A percentile compares a stretch with the other conserved stretches of the same genome.
Conservation (phyloP, 1,140 invertebrate species). For the Leptinotarsa texana region DNA sequence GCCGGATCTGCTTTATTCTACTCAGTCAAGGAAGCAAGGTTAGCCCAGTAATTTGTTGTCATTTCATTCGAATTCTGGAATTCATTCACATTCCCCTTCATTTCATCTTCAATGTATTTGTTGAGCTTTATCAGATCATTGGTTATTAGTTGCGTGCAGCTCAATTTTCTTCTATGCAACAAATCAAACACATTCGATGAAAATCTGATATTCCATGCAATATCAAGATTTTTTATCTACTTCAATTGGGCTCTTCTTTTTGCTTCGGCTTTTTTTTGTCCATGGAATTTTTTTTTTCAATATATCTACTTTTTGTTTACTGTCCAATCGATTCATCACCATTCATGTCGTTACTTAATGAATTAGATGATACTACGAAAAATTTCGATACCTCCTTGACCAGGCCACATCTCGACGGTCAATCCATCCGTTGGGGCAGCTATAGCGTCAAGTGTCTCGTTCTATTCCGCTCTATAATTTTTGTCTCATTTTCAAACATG, state of each 20-base stretch:
- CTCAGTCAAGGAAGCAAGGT: conserved; percentile 10
- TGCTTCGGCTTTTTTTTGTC: background rate
- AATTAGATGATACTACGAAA: background rate
- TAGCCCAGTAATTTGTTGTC: background rate
- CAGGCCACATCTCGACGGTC: background rate
- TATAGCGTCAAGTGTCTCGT: background rate
- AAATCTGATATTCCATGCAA: conserved; percentile 25
- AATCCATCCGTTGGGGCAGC: background rate
- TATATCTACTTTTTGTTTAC: background rate
- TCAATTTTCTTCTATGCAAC: too few relatives aligned
- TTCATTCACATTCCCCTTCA: background rate
- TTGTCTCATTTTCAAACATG: background rate
- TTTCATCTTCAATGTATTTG: background rate
- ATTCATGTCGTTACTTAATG: background rate
- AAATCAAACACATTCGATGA: too few relatives aligned
- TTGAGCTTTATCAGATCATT: too few relatives aligned
- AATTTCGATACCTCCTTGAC: background rate
- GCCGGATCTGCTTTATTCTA: conserved; percentile 22
- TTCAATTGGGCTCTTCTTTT: background rate
- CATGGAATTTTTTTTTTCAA: background rate
- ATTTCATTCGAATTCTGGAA: background rate
- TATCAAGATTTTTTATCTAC: background rate
- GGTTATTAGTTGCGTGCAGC: conserved; percentile 2
- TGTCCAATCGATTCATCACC: background rate
- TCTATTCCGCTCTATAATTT: background rate